Conservation (phyloP, 2,888 invertebrate species). For the Yponomeuta plumbellus region DNA sequence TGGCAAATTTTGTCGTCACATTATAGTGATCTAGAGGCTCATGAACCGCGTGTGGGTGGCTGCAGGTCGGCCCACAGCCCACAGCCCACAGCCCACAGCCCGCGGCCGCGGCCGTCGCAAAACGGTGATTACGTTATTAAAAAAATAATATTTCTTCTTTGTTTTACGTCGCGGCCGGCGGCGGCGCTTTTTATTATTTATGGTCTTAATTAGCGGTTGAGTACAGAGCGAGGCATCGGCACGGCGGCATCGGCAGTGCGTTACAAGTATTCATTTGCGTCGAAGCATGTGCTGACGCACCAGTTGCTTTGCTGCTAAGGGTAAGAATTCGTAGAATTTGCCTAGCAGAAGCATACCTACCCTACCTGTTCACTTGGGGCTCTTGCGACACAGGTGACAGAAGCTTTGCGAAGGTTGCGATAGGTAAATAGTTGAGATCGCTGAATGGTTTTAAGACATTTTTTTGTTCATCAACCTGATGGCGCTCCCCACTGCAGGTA, state of each 20-base stretch:
- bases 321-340: not conserved
- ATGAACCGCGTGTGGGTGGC: not conserved
- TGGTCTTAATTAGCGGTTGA: conserved; percentile 44
- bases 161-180: conserved; percentile 30
- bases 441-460: too few species aligned
- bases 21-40: not conserved
- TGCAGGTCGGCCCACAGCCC: conserved; percentile 11
- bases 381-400: too few species aligned
- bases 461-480: too few species aligned
- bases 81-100: conserved; percentile 24
- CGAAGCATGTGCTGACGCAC: not conserved
- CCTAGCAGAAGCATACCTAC: too few species aligned
- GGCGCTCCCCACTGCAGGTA: too few species aligned
- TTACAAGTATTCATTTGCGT: not conserved
- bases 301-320: not conserved
- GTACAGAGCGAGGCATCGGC: not conserved
- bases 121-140: conserved; percentile 46
- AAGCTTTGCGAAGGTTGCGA: too few species aligned
- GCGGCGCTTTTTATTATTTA: conserved; percentile 39
- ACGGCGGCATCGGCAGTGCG: conserved; percentile 1
- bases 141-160: conserved; percentile 41
- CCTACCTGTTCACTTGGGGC: too few species aligned
- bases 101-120: conserved; percentile 28
- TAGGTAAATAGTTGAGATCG: too few species aligned
- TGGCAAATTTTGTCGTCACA: too few species aligned